Conservation (phyloP, 1,140 invertebrate genomes). For the Lepidurus packardi region DNA sequence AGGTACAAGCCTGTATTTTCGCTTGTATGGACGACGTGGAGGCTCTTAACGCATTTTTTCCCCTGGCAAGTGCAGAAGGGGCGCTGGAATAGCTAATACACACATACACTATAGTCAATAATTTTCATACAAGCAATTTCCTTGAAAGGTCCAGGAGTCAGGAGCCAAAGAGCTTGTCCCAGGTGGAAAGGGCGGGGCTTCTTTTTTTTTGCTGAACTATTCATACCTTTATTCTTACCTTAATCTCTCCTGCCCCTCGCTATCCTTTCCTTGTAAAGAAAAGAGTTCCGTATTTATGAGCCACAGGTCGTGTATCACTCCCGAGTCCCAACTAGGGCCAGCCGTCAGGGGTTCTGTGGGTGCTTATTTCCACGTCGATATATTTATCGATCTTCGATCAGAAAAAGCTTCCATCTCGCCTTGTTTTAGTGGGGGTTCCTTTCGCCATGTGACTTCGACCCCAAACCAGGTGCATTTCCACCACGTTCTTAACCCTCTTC, state of each 20-base stretch:
- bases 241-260: not conserved
- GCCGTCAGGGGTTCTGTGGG: not conserved
- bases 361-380: slow-evolving; percentile 3
- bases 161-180: not conserved
- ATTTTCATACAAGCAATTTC: too few species aligned
- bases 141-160: too few species aligned
- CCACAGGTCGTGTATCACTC: slow-evolving; percentile 14
- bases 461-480: slow-evolving; percentile 9
- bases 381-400: slow-evolving; percentile 14
- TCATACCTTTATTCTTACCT: not conserved
- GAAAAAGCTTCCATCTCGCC: not conserved
- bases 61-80: too few species aligned
- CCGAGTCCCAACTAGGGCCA: not conserved
- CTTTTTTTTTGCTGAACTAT: not conserved
- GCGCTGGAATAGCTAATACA: too few species aligned
- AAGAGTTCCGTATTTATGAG: not conserved
- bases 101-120: too few species aligned
- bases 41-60: too few species aligned
- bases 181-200: not conserved
- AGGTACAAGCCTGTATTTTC: too few species aligned
- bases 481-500: not conserved
- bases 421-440: not conserved
- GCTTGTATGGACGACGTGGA: too few species aligned
- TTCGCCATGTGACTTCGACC: not conserved
- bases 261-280: not conserved